Conservation (phyloP, 1,140 invertebrate genomes). For the Globodera ellingtonae region DNA sequence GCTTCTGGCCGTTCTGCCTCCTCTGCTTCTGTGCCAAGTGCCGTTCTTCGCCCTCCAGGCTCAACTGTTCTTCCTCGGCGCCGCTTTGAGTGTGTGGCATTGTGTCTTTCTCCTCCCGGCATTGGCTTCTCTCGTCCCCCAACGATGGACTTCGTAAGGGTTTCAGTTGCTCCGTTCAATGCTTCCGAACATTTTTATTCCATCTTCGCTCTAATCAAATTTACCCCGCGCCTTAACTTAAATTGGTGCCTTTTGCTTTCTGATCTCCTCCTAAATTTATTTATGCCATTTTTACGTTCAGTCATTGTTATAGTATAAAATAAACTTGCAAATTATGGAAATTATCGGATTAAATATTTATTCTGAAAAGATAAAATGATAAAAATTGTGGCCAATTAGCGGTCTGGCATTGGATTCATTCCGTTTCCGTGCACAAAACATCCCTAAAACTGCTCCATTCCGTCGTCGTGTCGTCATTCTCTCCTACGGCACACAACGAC, state of each 20-base stretch:
- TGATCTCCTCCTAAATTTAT: neutral
- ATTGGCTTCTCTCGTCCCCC: conserved; percentile 6
- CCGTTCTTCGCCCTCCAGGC: conserved; percentile 34
- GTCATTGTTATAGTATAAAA: neutral
- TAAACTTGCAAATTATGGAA: no score
- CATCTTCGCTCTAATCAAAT: no score
- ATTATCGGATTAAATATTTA: no score
- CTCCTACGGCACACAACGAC: no score
- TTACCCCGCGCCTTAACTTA: neutral
- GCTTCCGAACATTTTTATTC: no score
- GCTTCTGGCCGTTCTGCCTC: conserved; percentile 21
- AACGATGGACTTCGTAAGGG: neutral
- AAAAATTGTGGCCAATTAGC: no score
- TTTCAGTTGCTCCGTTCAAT: no score
- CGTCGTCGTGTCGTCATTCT: no score
- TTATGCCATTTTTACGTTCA: neutral
- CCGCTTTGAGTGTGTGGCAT: conserved; percentile 25
- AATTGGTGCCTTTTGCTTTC: conserved; percentile 9
- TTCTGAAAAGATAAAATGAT: no score
- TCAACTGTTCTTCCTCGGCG: conserved; percentile 26
- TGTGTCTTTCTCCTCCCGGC: conserved; percentile 26
- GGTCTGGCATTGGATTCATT: no score
- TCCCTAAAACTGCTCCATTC: no score
- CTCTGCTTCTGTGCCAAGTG: conserved; percentile 25
- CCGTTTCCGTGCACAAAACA: no score